Evolutionary conservation across 2,888 invertebrate genomes (phyloP).

Genomic region (Clepsis dumicolana): DNA sequence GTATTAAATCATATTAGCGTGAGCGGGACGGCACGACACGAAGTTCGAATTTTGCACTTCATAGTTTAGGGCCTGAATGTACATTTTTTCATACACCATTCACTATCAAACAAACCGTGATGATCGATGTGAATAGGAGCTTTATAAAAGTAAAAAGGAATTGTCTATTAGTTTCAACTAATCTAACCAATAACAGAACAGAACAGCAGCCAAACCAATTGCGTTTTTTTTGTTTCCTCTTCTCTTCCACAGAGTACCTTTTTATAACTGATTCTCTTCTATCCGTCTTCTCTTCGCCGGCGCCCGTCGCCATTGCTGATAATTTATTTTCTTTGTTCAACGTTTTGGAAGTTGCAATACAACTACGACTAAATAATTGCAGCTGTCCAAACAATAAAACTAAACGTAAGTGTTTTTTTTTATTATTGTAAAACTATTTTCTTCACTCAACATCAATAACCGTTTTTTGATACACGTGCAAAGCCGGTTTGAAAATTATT

Average conservation of each 20-base stretch:
- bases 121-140: neutral
- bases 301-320: slow-evolving; percentile 33
- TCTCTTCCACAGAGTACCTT: too few species aligned
- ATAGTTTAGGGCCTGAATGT: too few species aligned
- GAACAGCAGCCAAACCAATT: neutral
- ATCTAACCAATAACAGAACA: slow-evolving; percentile 12
- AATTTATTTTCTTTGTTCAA: slow-evolving; percentile 3
- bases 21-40: too few species aligned
- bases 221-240: slow-evolving; percentile 19
- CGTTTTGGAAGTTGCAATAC: neutral
- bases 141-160: neutral
- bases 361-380: neutral
- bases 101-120: too few species aligned
- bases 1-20: too few species aligned
- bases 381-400: neutral
- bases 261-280: too few species aligned
- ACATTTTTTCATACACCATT: too few species aligned
- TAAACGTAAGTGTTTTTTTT: slow-evolving; percentile 7
- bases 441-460: neutral
- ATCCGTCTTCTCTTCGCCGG: slow-evolving; percentile 11
- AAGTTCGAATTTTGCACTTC: too few species aligned
- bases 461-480: slow-evolving; percentile 17
- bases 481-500: slow-evolving; percentile 33
- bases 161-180: slow-evolving; percentile 26
- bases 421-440: neutral